Conservation (phyloP, 1,140 invertebrate genomes). For the Drosophila ananassae region DNA sequence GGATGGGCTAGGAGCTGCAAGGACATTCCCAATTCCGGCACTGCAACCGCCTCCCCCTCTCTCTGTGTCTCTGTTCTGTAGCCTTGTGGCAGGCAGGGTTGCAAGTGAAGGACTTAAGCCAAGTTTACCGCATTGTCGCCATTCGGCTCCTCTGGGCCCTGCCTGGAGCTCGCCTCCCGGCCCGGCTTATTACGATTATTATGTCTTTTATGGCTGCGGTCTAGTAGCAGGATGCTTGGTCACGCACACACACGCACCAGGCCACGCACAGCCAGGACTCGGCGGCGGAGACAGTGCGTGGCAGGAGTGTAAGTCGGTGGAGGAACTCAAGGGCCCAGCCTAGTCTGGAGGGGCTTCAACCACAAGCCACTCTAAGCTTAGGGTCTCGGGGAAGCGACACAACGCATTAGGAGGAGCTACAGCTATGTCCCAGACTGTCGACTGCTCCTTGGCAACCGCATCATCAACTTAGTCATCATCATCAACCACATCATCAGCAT, state of each 20-base stretch:
- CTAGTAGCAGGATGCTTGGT: slow-evolving; percentile 19
- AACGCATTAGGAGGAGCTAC: too few species aligned
- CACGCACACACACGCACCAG: not conserved
- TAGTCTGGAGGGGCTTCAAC: not conserved
- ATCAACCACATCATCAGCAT: slow-evolving; percentile 15
- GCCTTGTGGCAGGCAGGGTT: not conserved
- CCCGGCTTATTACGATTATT: slow-evolving; percentile 41
- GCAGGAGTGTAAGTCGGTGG: not conserved
- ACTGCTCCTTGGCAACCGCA: slow-evolving; percentile 12
- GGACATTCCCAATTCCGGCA: not conserved
- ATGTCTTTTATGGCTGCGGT: slow-evolving; percentile 37
- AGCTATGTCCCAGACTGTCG: not conserved
- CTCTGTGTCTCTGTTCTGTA: not conserved
- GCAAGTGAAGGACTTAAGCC: slow-evolving; percentile 41
- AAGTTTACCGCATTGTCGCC: slow-evolving; percentile 60
- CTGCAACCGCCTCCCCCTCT: not conserved
- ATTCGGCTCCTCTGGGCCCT: slow-evolving; percentile 1
- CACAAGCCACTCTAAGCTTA: too few species aligned
- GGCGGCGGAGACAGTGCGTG: not conserved
- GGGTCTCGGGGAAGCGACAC: too few species aligned
- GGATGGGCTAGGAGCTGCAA: not conserved
- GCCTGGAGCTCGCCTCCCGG: slow-evolving; percentile 7
- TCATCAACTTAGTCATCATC: slow-evolving; percentile 21
- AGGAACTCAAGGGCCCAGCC: too few species aligned
- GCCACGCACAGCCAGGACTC: not conserved